These are phyloP conservation scores for Sebastes hubbsi DNA, from an alignment of 2,797 vertebrate genomes.

Conservation along the genomic window DNA sequence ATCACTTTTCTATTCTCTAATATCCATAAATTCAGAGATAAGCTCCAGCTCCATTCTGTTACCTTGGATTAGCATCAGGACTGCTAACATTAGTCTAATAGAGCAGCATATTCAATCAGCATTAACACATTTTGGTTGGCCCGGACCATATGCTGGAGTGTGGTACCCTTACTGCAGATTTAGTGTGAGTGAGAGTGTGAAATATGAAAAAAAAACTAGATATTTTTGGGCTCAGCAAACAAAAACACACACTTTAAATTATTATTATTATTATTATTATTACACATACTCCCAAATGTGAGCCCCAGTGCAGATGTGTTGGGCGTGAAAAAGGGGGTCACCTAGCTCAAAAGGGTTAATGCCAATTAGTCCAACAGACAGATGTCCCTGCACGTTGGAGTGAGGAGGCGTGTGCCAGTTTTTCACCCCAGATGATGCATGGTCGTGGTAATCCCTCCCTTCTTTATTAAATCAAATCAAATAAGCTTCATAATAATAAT, in stretches of 20 bases:
- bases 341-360: conserved; percentile 65
- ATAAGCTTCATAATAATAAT: not conserved
- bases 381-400: conserved; percentile 45
- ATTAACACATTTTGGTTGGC: conserved; percentile 57
- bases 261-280: too few relatives aligned
- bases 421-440: conserved; percentile 22
- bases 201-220: not conserved
- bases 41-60: conserved; percentile 58
- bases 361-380: conserved; percentile 71
- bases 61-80: conserved; percentile 64
- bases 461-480: not conserved
- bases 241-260: not conserved
- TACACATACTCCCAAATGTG: not conserved
- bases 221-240: not conserved
- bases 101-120: conserved; percentile 71
- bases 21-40: conserved; percentile 64
- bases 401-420: conserved; percentile 58
- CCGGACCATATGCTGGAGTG: conserved; percentile 56
- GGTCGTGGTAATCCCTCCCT: conserved; percentile 15
- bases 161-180: not conserved
- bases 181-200: not conserved
- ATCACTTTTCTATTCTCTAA: conserved; percentile 74
- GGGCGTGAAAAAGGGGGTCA: conserved; percentile 58
- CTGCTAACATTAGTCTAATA: conserved; percentile 72
- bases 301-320: conserved; percentile 37